phyloP scores from a whole-genome alignment of 2,113 vertebrate genomes.

The Gyps fulvus region DNA sequence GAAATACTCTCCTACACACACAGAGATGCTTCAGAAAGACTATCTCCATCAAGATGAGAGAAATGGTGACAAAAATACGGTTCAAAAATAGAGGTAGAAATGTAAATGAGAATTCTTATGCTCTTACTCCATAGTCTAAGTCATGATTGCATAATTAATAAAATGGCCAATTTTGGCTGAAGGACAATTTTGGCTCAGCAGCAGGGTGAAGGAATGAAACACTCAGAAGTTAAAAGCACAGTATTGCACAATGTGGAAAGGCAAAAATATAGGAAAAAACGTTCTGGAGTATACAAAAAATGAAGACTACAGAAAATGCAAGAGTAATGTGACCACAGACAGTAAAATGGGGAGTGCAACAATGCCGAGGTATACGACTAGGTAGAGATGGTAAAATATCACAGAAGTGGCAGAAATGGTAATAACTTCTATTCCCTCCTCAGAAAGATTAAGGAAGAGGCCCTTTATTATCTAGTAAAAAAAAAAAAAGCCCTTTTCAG shows the following conservation, averaged over 20 bases:
- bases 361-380: not conserved
- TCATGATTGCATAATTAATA: constrained; percentile 9
- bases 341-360: not conserved
- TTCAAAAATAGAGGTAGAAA: constrained; percentile 1
- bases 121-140: not conserved
- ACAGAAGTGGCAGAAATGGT: not conserved
- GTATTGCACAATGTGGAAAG: not conserved
- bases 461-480: not conserved
- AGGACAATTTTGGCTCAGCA: not conserved
- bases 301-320: not conserved
- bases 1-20: not conserved
- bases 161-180: not conserved
- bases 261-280: not conserved
- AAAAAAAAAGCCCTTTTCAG: not conserved
- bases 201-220: not conserved
- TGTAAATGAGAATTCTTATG: not conserved
- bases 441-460: not conserved
- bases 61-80: not conserved
- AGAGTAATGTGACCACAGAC: not conserved
- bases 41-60: not conserved
- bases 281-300: not conserved
- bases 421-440: not conserved
- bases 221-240: not conserved
- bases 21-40: not conserved
- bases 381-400: not conserved